Percentiles rank a stretch among this genome's conserved stretches.
Conservation (phyloP, 37 sponge, comb jelly and placozoan genomes). For the Halisarca cf. caerulea region DNA sequence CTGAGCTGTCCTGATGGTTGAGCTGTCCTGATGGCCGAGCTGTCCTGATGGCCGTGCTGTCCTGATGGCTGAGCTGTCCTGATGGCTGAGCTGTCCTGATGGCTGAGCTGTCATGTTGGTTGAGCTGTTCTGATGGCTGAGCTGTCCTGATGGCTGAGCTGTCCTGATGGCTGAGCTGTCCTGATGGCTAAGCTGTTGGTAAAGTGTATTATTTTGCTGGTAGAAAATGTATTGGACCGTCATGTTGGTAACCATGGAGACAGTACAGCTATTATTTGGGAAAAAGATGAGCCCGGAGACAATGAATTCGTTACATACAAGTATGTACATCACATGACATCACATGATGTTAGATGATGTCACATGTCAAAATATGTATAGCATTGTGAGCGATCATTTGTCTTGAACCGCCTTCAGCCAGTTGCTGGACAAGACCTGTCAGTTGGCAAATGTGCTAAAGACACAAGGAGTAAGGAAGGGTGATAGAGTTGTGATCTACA, state of each 20-base stretch:
- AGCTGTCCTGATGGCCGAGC: too few species aligned
- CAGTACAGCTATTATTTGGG: constrained; percentile 88
- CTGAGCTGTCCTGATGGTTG: too few species aligned
- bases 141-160: too few species aligned
- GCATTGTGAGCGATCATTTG: not conserved
- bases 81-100: too few species aligned
- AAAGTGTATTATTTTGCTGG: too few species aligned
- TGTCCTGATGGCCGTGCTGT: too few species aligned
- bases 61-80: too few species aligned
- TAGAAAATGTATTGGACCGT: constrained; percentile 90
- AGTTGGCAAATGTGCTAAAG: constrained; percentile 90
- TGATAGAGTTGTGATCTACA: constrained; percentile 92
- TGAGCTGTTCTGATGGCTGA: too few species aligned
- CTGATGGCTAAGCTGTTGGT: too few species aligned
- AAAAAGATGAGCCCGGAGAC: constrained; percentile 86
- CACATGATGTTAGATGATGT: not conserved
- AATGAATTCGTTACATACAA: constrained; percentile 79
- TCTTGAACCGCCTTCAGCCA: constrained; percentile 27
- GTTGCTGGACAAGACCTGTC: constrained; percentile 85
- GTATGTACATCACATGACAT: constrained; percentile 35
- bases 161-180: too few species aligned
- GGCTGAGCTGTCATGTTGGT: too few species aligned
- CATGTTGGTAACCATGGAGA: constrained; percentile 71
- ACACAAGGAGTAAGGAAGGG: constrained; percentile 83
- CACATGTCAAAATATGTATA: not conserved